Conservation (phyloP, 1,140 invertebrate species). For the Harpegnathos saltator region DNA sequence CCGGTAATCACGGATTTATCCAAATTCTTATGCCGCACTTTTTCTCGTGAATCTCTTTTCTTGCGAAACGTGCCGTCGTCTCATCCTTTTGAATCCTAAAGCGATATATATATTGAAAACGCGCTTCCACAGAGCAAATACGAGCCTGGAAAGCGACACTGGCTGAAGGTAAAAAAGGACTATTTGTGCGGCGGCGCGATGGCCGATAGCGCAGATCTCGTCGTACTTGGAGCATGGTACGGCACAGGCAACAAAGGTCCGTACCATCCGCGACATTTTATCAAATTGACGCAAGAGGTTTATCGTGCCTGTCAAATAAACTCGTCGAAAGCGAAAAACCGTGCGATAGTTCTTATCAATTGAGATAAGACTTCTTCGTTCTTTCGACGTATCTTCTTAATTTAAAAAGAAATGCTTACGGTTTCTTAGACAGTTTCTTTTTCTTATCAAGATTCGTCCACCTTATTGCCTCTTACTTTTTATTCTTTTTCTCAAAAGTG, state of each 20-base stretch:
- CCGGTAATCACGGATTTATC: too few species aligned
- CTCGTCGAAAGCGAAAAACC: too few species aligned
- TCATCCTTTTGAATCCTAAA: neutral
- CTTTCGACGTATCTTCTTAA: neutral
- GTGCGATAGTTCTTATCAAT: neutral
- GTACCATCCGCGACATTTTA: neutral
- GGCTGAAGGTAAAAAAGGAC: constrained; percentile 98
- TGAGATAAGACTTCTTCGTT: neutral
- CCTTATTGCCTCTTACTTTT: too few species aligned
- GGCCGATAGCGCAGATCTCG: constrained; percentile 97
- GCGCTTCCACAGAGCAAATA: constrained; percentile 89
- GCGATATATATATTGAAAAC: neutral
- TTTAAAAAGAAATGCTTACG: too few species aligned
- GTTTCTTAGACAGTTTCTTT: too few species aligned
- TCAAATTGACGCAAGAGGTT: neutral
- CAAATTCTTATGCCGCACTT: too few species aligned
- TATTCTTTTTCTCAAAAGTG: too few species aligned
- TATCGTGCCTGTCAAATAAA: neutral
- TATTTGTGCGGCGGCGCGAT: constrained; percentile 96
- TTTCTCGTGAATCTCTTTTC: too few species aligned
- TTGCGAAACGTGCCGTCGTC: neutral
- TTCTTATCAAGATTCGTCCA: too few species aligned
- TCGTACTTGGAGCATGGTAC: constrained; percentile 97
- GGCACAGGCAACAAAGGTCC: constrained; percentile 95
- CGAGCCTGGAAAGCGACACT: constrained; percentile 97